Percentiles rank a stretch among this genome's conserved stretches.
phyloP scores from a whole-genome alignment of 2,113 vertebrate genomes.

The Eidolon helvum region DNA sequence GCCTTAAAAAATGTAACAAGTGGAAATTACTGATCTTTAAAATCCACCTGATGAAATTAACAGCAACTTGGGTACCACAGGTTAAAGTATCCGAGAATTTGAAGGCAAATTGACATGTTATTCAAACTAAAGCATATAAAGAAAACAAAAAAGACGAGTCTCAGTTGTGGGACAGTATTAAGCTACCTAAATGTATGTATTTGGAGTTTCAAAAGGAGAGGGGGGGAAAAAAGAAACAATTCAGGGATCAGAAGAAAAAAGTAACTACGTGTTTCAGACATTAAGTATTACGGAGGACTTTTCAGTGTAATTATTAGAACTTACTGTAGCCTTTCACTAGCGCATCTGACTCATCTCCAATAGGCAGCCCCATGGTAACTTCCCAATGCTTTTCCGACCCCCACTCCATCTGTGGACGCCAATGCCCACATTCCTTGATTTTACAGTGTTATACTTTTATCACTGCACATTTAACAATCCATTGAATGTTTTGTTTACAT shows the following conservation, averaged over 20 bases:
- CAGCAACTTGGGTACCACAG: neutral
- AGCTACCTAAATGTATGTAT: neutral
- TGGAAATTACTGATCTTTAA: neutral
- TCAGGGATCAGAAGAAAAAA: neutral
- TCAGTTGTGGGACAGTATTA: neutral
- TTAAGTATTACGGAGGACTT: neutral
- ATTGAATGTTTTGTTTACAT: neutral
- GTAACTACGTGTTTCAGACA: neutral
- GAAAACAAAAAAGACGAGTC: neutral
- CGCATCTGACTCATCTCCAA: neutral
- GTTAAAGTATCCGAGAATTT: neutral
- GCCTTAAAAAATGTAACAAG: neutral
- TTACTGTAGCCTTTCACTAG: neutral
- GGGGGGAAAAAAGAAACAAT: neutral
- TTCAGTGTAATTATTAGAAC: neutral
- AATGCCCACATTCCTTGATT: neutral
- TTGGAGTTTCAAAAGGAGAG: neutral
- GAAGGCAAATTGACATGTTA: neutral
- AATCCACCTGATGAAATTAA: neutral
- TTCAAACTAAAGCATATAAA: neutral
- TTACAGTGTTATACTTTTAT: neutral
- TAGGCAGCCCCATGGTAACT: rapidly evolving
- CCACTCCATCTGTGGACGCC: rapidly evolving
- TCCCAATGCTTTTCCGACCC: neutral
- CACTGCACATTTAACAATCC: neutral